A percentile compares a stretch with the other conserved stretches of the same genome.
phyloP scores from a whole-genome alignment of 2,113 vertebrate species.

The Oriolus oriolus region DNA sequence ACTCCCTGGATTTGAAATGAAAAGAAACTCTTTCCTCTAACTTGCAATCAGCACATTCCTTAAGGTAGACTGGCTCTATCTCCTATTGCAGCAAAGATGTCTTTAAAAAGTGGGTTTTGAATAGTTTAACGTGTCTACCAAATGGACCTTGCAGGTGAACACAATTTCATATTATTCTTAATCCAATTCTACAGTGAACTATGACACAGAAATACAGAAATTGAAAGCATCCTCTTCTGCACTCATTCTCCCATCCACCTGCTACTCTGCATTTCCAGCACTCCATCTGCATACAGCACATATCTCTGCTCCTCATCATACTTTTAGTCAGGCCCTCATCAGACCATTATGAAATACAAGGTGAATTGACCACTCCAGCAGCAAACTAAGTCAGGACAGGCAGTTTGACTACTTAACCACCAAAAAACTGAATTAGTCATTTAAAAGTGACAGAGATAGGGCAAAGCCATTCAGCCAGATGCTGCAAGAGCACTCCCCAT shows the following conservation, averaged over 20 bases:
- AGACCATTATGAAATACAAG: neutral
- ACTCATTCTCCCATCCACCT: neutral
- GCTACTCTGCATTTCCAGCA: neutral
- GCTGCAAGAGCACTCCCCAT: neutral
- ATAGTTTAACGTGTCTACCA: neutral
- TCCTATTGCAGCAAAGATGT: neutral
- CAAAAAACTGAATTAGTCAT: neutral
- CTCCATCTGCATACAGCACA: neutral
- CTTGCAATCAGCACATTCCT: neutral
- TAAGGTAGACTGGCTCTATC: neutral
- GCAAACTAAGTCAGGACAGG: neutral
- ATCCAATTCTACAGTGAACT: neutral
- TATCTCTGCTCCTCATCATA: neutral
- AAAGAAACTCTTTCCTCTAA: neutral
- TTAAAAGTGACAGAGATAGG: neutral
- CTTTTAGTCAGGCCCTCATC: neutral
- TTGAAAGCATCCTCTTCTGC: neutral
- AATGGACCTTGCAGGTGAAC: neutral
- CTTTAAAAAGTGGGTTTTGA: neutral
- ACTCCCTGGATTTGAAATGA: neutral
- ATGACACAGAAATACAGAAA: neutral
- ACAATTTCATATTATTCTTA: neutral
- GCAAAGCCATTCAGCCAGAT: neutral
- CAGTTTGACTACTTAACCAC: neutral
- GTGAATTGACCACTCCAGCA: neutral